Percentiles rank a stretch among this genome's conserved stretches.
phyloP scores from a whole-genome alignment of 2,888 invertebrate genomes.

The Eupeodes latifasciatus region DNA sequence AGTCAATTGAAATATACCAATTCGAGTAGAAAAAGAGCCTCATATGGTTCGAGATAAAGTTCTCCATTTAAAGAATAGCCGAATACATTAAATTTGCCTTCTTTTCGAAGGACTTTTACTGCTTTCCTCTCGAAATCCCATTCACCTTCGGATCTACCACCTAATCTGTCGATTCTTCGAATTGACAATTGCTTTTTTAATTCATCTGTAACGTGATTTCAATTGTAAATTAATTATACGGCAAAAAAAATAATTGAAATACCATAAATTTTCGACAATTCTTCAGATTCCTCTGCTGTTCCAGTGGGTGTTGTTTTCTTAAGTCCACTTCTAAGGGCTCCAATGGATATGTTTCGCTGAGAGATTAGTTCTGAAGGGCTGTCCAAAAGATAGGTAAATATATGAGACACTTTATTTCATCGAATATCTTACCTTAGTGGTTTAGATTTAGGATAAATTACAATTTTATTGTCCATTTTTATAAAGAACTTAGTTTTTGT shows the following conservation, averaged over 20 bases:
- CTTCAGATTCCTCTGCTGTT: constrained; percentile 78
- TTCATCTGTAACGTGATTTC: constrained; percentile 76
- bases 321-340: constrained; percentile 77
- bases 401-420: neutral
- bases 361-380: constrained; percentile 79
- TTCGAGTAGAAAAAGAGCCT: constrained; percentile 82
- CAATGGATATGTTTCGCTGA: constrained; percentile 78
- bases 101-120: constrained; percentile 80
- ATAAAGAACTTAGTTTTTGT: constrained; percentile 25
- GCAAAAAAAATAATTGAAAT: neutral
- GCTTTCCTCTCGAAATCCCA: constrained; percentile 80
- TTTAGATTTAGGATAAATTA: constrained; percentile 78
- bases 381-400: neutral
- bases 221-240: neutral
- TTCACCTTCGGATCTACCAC: constrained; percentile 79
- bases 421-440: constrained; percentile 78
- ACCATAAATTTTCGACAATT: constrained; percentile 79
- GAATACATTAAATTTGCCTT: constrained; percentile 82
- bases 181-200: constrained; percentile 79
- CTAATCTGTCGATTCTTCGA: constrained; percentile 80
- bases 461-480: constrained; percentile 59
- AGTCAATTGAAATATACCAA: constrained; percentile 77
- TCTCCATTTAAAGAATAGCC: constrained; percentile 80
- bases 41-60: constrained; percentile 81
- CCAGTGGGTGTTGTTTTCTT: constrained; percentile 79